Base-by-base conservation (phyloP, 1,140 invertebrate species). In the Philopotamus ludificatus region DNA sequence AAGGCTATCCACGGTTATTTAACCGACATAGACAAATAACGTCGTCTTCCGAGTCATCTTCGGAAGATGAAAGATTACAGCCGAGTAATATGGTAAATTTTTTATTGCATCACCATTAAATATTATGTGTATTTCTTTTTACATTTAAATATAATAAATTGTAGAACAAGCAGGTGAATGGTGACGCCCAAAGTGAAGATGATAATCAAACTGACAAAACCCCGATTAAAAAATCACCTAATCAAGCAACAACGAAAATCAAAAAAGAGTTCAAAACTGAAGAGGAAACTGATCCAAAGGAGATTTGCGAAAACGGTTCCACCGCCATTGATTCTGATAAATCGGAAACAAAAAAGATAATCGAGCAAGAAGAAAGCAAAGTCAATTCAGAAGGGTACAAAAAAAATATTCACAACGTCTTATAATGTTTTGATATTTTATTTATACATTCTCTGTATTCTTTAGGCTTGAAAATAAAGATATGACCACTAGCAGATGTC, bases 1-100 rank as follows among this genome's bases (percentile, higher is more conserved):
- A 79, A 49, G 79, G 79, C 0, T 81, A 81, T 60, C 79, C 79
- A 0, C 76, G 79, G 34, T 70, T 79, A 3, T 79, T 77, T 50
- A 55, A 57, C 20, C 76, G 76, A 0, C 76, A 76, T 51, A 74
- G 72, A 1, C 75, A 72, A 0, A 75, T 75, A 16, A 76, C 74
- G 53, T 79, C 79, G 0, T 79, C 77, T 0, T 77, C 79, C 59
- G 77, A 78, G 45, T 78, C 73, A 22, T 73, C 75, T 22, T 79
- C 77, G 0, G 78, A 78, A 9, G 79, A 81, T 67, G 68, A 70
- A 34, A 65, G 61, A 62, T 28, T 49, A 9, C 59, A 50, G n/a
- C 39, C 55, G 16, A 66, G 60, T 45, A 16, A 12, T 26, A 42
- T 66, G 12, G 64, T 66, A 65, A 47, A 42, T 45, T 23, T 42